phyloP scores from a whole-genome alignment of 1,140 invertebrate species.

The Camponotus floridanus region DNA sequence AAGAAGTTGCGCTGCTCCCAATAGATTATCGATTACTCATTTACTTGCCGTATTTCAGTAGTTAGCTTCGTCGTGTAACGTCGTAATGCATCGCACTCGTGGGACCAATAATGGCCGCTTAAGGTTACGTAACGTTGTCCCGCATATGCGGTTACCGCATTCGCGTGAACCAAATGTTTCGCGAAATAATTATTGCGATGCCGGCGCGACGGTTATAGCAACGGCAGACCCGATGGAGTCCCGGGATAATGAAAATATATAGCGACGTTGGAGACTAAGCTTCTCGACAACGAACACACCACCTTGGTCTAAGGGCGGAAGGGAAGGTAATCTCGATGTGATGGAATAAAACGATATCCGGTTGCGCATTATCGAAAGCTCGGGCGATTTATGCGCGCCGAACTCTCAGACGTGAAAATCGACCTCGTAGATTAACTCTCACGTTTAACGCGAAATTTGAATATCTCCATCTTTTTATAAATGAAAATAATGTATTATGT shows the following conservation, averaged over 20 bases:
- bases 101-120: constrained; percentile 68
- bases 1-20: constrained; percentile 68
- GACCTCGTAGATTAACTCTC: constrained; percentile 32
- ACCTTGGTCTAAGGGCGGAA: neutral
- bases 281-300: constrained; percentile 18
- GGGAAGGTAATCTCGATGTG: constrained; percentile 43
- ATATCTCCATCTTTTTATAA: constrained; percentile 39
- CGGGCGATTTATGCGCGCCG: constrained; percentile 34
- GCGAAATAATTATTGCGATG: constrained; percentile 66
- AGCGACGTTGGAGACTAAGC: constrained; percentile 1
- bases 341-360: constrained; percentile 56
- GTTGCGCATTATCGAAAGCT: constrained; percentile 50
- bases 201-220: constrained; percentile 2
- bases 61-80: constrained; percentile 63
- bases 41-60: constrained; percentile 62
- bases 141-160: constrained; percentile 9
- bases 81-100: constrained; percentile 59
- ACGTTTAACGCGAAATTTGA: constrained; percentile 42
- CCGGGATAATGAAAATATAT: constrained; percentile 51
- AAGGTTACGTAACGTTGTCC: constrained; percentile 55
- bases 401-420: constrained; percentile 30
- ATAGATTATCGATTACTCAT: constrained; percentile 75
- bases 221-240: neutral
- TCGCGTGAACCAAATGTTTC: constrained; percentile 28
- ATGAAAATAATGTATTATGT: constrained; percentile 29